Evolutionary conservation across 2,888 invertebrate species (phyloP).

Genomic region (Pseudococcus longispinus): DNA sequence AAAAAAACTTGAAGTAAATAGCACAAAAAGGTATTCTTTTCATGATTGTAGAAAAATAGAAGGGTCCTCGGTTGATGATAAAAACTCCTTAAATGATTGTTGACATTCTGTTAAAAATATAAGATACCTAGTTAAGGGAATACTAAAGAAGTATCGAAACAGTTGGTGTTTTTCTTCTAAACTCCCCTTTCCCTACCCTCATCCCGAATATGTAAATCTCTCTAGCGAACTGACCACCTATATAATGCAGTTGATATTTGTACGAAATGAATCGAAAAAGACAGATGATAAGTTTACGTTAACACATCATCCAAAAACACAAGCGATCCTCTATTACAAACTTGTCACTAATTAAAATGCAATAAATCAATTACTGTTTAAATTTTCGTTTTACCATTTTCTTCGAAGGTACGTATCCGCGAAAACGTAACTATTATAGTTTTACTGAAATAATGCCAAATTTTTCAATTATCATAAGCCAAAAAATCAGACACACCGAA

Average conservation of each 20-base stretch:
- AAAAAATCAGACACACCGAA: conserved; percentile 46
- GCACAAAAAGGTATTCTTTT: background rate
- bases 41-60: background rate
- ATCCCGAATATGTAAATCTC: background rate
- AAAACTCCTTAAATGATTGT: conserved; percentile 4
- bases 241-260: background rate
- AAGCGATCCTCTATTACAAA: background rate
- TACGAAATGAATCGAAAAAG: background rate
- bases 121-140: background rate
- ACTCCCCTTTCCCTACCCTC: background rate
- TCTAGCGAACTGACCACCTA: background rate
- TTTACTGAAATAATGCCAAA: conserved; percentile 51
- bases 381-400: conserved; percentile 14
- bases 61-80: background rate
- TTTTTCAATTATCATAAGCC: conserved; percentile 52
- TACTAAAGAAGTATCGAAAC: background rate
- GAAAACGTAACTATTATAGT: conserved; percentile 24
- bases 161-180: background rate
- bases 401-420: background rate
- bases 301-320: conserved; percentile 19
- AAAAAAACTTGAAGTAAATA: background rate
- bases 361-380: conserved; percentile 54
- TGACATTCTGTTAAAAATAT: background rate
- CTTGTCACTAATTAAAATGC: conserved; percentile 55
- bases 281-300: background rate